Base-by-base conservation (phyloP, 2,797 vertebrate genomes). In the Hemibagrus guttatus region DNA sequence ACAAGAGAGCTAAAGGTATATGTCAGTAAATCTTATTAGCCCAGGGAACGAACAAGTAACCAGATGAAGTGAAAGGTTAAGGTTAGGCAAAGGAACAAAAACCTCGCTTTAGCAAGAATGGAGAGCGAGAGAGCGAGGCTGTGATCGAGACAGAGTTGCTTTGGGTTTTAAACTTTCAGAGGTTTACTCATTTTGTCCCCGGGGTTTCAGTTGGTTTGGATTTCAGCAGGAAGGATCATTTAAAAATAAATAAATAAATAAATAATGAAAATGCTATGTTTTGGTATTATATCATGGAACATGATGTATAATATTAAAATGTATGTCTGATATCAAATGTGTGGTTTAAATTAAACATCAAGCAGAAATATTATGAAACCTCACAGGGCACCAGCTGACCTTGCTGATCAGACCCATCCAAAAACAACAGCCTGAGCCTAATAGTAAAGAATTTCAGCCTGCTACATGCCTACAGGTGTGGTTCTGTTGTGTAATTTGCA, bases 61-160 rank as follows among this genome's bases (percentile, higher is more conserved):
- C 72, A 54, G 49, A 35, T 79, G 75, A 85, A 85, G 49, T 56
- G 11, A 68, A 68, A 35, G 58, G 59, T 42, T 59, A 85, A 39
- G 49, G 61, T 31, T 59, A 80, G 31, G 35, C n/a, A 56, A 76
- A 31, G 23, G 14, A 84, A 61, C 54, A 84, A 59, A 54, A 83
- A 56, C 46, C 13, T 39, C 17, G 11, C 61, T 49, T 11, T 14
- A 83, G 64, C 46, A 8, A 49, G 46, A 49, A 9, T 6, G 64
- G 21, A 56, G 64, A 31, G 28, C n/a, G 13, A 52, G 56, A 52
- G 56, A 83, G 28, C 56, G 42, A 35, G 42, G 16, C 81, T 31
- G 46, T 84, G 54, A 28, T 46, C 6, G 26, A 28, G 9, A 28
- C 71, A 31, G n/a, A 39, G 14, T 46, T 72, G 56, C 35, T 74